Evolutionary conservation across 2,113 vertebrate genomes (phyloP).

Genomic region (Microcebus ravelobensis): DNA sequence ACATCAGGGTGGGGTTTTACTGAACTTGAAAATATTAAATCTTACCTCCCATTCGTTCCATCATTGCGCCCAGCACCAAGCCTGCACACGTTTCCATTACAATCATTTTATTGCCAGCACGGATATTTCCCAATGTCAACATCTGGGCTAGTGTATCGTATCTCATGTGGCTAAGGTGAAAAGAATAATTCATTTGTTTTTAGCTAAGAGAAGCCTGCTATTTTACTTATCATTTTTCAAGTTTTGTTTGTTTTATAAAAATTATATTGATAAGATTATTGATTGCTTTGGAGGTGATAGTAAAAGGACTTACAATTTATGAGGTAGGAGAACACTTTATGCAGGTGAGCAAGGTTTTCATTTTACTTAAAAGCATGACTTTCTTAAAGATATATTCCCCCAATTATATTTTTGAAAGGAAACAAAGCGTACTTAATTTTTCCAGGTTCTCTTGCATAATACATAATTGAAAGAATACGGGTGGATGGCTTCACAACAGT

Average conservation of each 20-base stretch:
- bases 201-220: neutral
- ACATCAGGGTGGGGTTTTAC: neutral
- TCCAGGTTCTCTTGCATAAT: constrained; percentile 96
- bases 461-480: constrained; percentile 98
- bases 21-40: neutral
- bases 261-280: constrained; percentile 36
- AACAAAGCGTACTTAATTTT: constrained; percentile 94
- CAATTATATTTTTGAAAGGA: constrained; percentile 73
- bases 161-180: constrained; percentile 90
- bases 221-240: constrained; percentile 61
- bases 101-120: constrained; percentile 94
- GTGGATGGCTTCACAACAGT: constrained; percentile 94
- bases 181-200: constrained; percentile 35
- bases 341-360: constrained; percentile 73
- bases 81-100: constrained; percentile 97
- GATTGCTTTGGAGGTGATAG: constrained; percentile 50
- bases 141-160: constrained; percentile 97
- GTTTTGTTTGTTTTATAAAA: constrained; percentile 53
- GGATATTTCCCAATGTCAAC: constrained; percentile 94
- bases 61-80: constrained; percentile 94
- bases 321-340: constrained; percentile 67
- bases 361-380: constrained; percentile 79
- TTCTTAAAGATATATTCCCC: constrained; percentile 63
- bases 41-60: constrained; percentile 98
- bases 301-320: constrained; percentile 74